Evolutionary conservation across 2,797 vertebrate genomes (phyloP).

Genomic region (Hypotaenidia philippensis): DNA sequence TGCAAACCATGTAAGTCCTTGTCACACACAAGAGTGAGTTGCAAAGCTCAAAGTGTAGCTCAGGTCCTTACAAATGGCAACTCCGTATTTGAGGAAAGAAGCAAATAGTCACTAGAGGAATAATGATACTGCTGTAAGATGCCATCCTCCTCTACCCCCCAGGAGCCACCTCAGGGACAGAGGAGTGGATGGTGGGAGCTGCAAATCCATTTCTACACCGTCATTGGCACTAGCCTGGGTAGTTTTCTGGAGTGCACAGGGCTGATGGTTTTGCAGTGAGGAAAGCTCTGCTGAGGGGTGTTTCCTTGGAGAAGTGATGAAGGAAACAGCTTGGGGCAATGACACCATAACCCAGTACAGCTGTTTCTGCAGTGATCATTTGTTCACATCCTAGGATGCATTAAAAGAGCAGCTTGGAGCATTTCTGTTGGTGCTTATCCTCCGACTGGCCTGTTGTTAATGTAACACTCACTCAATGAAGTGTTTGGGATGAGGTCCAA

Average conservation of each 20-base stretch:
- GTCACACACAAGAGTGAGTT: not conserved
- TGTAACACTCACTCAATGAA: constrained; percentile 61
- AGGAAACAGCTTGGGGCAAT: constrained; percentile 13
- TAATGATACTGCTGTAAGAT: not conserved
- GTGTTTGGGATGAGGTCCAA: constrained; percentile 65
- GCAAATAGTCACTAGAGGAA: not conserved
- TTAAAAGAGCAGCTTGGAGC: constrained; percentile 24
- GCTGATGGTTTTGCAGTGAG: not conserved
- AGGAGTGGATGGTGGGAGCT: not conserved
- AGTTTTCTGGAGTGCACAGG: not conserved
- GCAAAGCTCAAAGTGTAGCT: not conserved
- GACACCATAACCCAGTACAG: constrained; percentile 20
- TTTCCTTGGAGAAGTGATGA: constrained; percentile 4
- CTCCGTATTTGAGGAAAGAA: not conserved
- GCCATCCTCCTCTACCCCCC: not conserved
- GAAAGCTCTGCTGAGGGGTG: not conserved
- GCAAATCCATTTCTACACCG: not conserved
- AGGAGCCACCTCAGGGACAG: not conserved
- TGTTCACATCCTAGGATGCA: constrained; percentile 10
- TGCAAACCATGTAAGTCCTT: not conserved
- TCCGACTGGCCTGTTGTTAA: constrained; percentile 18
- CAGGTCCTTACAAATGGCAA: not conserved
- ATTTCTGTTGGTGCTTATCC: constrained; percentile 52
- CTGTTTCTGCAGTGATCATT: constrained; percentile 41
- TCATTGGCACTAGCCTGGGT: not conserved